Base-by-base conservation (phyloP, 2,113 vertebrate species). In the Xiphophorus maculatus region DNA sequence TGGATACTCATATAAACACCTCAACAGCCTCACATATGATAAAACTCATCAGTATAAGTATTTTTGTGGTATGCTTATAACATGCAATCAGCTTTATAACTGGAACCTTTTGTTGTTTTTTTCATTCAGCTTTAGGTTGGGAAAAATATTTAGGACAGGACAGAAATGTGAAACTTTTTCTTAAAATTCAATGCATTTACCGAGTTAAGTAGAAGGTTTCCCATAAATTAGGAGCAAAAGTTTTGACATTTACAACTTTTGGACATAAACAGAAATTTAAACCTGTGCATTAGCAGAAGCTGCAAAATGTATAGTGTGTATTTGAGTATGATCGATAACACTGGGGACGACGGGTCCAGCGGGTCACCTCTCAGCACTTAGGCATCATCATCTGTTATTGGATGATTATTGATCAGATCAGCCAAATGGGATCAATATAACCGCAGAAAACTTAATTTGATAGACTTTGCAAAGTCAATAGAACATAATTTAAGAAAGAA, bases 341-440 rank as follows among this genome's bases (percentile, higher is more conserved):
- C 81, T 63, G 63, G 58, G 64, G 77, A 88, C 71, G 76, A 76
- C 15, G 67, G 61, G 63, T 82, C 84, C 76, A 71, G 72, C 70
- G 58, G 84, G 74, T 86, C 76, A 83, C 80, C 61, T 82, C 85
- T 80, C 79, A 78, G 79, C 84, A 82, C 82, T 91, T 83, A 86
- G 79, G 78, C 71, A 61, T 82, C 87, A 84, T 90, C 86, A 92
- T 87, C 84, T 84, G 74, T 86, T 89, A 91, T 90, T 71, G 85
- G 89, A 80, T 3, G 30, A 33, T 32, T n/a, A 90, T 88, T 8
- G 83, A 89, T 83, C 33, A 51, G 73, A 66, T 82, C 67, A 83
- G 63, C 73, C 54, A 66, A 81, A 76, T 68, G 29, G 5, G 66
- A 66, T 86, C 84, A 68, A 85, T 90, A 77, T 13, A 70, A 54